Evolutionary conservation across 2,888 invertebrate genomes (phyloP).

Genomic region (Ophion ventricosus): DNA sequence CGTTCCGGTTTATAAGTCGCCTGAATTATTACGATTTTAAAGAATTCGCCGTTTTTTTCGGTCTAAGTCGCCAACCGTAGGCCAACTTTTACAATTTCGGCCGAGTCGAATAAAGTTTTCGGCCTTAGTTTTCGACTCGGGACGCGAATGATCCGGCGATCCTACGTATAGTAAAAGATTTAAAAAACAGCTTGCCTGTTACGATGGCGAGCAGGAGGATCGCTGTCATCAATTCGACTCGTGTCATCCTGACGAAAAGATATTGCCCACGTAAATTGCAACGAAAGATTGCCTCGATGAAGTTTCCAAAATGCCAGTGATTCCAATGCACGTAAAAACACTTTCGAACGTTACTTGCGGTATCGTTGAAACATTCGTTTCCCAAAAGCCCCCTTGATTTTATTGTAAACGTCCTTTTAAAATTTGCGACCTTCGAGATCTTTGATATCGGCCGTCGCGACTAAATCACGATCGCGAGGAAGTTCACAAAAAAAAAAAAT

Average conservation of each 20-base stretch:
- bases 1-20: too few relatives aligned
- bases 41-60: too few relatives aligned
- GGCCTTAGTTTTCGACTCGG: neutral
- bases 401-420: constrained; percentile 1
- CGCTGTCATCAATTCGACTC: constrained; percentile 76
- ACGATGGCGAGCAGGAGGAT: constrained; percentile 71
- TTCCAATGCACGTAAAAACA: neutral
- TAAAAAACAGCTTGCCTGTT: constrained; percentile 74
- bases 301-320: neutral
- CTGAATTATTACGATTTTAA: too few relatives aligned
- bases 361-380: too few relatives aligned
- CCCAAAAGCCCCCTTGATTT: too few relatives aligned
- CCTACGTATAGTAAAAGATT: neutral
- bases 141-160: neutral
- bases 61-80: too few relatives aligned
- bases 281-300: neutral
- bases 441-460: too few relatives aligned
- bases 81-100: too few relatives aligned
- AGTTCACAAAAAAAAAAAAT: too few relatives aligned
- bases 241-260: constrained; percentile 70
- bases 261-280: too few relatives aligned
- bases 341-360: neutral
- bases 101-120: too few relatives aligned
- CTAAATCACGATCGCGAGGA: too few relatives aligned
- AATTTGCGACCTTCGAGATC: constrained; percentile 31